Evolutionary conservation across 2,797 vertebrate species (phyloP).

Genomic region (Gastrophryne carolinensis): DNA sequence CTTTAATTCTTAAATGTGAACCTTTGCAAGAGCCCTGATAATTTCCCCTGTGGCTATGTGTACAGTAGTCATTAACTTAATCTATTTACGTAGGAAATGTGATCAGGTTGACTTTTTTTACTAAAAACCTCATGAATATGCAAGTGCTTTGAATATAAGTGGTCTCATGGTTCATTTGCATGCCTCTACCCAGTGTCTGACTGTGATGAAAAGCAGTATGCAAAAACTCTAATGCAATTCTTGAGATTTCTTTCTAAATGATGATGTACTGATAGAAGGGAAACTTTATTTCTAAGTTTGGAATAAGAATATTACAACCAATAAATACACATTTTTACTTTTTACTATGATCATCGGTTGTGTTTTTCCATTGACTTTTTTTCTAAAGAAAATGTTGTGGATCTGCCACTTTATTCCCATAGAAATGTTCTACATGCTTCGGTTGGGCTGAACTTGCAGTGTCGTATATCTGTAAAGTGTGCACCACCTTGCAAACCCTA

Average conservation of each 20-base stretch:
- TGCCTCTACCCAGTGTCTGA: slow-evolving; percentile 22
- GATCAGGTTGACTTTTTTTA: slow-evolving; percentile 20
- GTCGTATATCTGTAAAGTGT: too few species aligned
- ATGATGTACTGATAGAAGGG: not conserved
- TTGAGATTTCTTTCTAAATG: not conserved
- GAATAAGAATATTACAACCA: too few species aligned
- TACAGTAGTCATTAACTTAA: slow-evolving; percentile 26
- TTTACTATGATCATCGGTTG: too few species aligned
- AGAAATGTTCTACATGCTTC: too few species aligned
- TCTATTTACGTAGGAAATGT: slow-evolving; percentile 31
- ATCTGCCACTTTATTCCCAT: too few species aligned
- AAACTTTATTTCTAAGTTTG: too few species aligned
- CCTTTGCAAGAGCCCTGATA: slow-evolving; percentile 5
- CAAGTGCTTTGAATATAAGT: slow-evolving; percentile 8
- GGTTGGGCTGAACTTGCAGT: too few species aligned
- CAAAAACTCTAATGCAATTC: slow-evolving; percentile 5
- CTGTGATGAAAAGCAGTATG: not conserved
- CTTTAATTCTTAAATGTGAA: slow-evolving; percentile 19
- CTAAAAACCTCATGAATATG: slow-evolving; percentile 30
- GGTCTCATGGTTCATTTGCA: slow-evolving; percentile 17
- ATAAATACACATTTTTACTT: too few species aligned
- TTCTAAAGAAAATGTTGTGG: too few species aligned
- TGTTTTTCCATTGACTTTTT: too few species aligned
- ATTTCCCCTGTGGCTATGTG: slow-evolving; percentile 32
- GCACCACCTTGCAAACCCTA: too few species aligned